Conservation (phyloP, 2,113 vertebrate genomes). For the Heterocephalus glaber region DNA sequence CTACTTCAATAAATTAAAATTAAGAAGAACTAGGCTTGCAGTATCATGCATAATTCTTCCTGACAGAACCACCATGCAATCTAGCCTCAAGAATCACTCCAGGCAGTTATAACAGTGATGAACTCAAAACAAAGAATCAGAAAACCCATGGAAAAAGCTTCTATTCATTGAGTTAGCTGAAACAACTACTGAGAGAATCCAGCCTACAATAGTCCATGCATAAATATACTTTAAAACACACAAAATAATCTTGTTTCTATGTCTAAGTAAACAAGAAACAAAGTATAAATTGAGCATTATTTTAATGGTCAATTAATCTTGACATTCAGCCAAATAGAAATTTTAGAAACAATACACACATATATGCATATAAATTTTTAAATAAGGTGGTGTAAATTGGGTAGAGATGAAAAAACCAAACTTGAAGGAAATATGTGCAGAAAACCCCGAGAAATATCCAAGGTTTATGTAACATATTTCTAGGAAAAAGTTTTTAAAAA, state of each 20-base stretch:
- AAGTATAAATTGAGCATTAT: not conserved
- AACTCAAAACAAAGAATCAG: not conserved
- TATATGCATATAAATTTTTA: not conserved
- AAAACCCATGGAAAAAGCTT: not conserved
- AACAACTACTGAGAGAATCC: not conserved
- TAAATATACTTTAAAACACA: not conserved
- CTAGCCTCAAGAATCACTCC: not conserved
- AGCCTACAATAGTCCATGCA: not conserved
- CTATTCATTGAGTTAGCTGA: not conserved
- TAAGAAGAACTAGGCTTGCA: not conserved
- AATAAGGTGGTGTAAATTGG: not conserved
- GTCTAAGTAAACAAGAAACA: not conserved
- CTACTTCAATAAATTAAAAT: not conserved
- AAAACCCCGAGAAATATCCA: not conserved
- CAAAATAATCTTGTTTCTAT: not conserved
- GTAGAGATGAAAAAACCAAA: not conserved
- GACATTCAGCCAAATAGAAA: not conserved
- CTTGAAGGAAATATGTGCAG: not conserved
- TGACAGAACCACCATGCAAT: not conserved
- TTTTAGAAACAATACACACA: not conserved
- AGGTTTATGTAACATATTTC: not conserved
- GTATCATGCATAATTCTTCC: not conserved
- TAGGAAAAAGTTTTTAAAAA: not conserved
- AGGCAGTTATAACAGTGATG: not conserved
- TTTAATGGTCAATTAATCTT: not conserved